Conservation (phyloP, 92 coral and sea anemone genomes). For the Paramuricea clavata region DNA sequence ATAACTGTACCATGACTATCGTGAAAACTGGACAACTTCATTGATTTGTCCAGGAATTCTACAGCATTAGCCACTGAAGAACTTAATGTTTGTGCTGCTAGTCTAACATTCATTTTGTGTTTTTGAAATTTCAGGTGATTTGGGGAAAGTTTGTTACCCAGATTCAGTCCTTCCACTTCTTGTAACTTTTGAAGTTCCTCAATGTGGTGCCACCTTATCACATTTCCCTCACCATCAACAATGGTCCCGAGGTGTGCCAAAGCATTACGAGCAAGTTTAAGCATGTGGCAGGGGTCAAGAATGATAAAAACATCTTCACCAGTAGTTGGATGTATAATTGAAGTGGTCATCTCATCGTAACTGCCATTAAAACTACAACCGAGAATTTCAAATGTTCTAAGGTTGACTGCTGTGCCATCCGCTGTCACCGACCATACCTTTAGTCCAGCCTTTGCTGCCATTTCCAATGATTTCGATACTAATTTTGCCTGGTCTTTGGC, state of each 20-base stretch:
- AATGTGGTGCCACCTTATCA: background rate
- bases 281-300: background rate
- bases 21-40: background rate
- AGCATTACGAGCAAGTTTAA: background rate
- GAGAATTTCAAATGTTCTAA: background rate
- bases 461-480: background rate
- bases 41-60: background rate
- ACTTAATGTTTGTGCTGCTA: background rate
- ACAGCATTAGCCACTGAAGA: background rate
- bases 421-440: background rate
- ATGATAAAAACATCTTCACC: background rate
- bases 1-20: background rate
- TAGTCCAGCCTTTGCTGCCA: background rate
- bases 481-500: conserved; percentile 9
- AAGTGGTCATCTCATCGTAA: background rate
- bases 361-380: background rate
- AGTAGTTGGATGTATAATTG: background rate
- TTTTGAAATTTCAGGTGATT: background rate
- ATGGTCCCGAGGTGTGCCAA: background rate
- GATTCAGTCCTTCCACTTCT: background rate
- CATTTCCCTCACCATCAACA: background rate
- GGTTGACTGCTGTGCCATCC: conserved; percentile 4
- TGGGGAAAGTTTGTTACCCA: background rate
- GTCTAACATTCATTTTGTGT: background rate
- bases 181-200: background rate